phyloP scores from a whole-genome alignment of 2,113 vertebrate genomes.

The Galeopterus variegatus region DNA sequence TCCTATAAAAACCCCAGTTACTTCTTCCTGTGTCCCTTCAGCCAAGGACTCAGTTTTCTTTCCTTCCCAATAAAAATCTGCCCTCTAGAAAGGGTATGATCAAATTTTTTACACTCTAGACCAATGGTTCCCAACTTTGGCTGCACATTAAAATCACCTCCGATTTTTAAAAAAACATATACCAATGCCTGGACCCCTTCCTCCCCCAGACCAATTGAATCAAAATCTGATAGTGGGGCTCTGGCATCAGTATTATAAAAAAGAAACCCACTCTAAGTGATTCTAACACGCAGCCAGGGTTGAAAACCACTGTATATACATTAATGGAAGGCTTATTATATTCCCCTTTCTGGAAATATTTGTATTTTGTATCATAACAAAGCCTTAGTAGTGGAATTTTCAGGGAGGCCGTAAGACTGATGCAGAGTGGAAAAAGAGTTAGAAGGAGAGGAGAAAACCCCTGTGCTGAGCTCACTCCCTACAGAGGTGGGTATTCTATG shows the following conservation, averaged over 20 bases:
- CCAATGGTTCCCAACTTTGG: slow-evolving; percentile 14
- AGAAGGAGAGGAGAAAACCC: neutral
- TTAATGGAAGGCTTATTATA: neutral
- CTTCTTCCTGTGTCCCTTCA: slow-evolving; percentile 26
- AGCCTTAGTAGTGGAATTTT: neutral
- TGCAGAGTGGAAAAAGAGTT: neutral
- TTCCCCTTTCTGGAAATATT: neutral
- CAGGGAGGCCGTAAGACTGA: neutral
- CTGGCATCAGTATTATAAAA: neutral
- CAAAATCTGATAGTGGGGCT: neutral
- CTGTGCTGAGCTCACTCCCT: neutral
- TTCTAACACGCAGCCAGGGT: neutral
- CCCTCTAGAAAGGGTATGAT: slow-evolving; percentile 70
- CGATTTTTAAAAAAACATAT: neutral
- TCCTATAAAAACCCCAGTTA: slow-evolving; percentile 61
- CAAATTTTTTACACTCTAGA: slow-evolving; percentile 68
- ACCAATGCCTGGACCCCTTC: neutral
- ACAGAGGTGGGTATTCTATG: neutral
- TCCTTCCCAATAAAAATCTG: slow-evolving; percentile 70
- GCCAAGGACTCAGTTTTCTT: slow-evolving; percentile 59
- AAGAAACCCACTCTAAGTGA: neutral
- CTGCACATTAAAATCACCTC: slow-evolving; percentile 41
- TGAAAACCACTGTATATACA: neutral
- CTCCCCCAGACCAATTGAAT: neutral
- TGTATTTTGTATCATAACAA: neutral